phyloP scores from a whole-genome alignment of 2,113 vertebrate genomes.

The Aythya baeri region DNA sequence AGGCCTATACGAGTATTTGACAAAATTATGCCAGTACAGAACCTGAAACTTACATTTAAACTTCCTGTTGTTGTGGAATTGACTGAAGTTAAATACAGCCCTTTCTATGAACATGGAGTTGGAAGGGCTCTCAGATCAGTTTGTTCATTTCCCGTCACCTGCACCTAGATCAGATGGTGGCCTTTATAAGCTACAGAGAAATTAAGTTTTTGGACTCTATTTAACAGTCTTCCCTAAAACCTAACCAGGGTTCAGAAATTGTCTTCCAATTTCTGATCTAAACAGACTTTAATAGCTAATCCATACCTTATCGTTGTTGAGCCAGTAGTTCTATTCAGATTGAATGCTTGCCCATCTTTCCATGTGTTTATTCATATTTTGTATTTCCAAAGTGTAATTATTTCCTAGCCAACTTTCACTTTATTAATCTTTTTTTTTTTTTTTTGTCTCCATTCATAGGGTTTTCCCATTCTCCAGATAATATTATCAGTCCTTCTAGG shows the following conservation, averaged over 20 bases:
- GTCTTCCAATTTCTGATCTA: constrained; percentile 8
- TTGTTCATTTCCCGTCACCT: not conserved
- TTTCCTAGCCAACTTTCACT: not conserved
- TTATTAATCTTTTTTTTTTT: not conserved
- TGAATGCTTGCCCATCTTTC: not conserved
- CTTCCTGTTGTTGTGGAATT: not conserved
- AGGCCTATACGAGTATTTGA: not conserved
- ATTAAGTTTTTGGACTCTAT: not conserved
- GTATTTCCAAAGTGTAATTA: not conserved
- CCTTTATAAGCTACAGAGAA: not conserved
- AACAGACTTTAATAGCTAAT: not conserved
- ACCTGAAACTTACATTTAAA: not conserved
- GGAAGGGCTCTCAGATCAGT: not conserved
- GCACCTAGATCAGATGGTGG: not conserved
- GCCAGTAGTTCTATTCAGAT: not conserved
- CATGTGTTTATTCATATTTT: not conserved
- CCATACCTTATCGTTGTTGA: not conserved
- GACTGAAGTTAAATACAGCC: not conserved
- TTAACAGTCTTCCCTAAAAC: not conserved
- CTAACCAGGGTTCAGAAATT: not conserved
- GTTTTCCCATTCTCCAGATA: not conserved
- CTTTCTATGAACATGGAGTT: not conserved
- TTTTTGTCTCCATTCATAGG: not conserved
- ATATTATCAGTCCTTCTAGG: not conserved
- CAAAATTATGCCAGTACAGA: not conserved